These are phyloP conservation scores for Ericerus pela DNA, from an alignment of 1,140 invertebrate genomes.

Conservation along the genomic window DNA sequence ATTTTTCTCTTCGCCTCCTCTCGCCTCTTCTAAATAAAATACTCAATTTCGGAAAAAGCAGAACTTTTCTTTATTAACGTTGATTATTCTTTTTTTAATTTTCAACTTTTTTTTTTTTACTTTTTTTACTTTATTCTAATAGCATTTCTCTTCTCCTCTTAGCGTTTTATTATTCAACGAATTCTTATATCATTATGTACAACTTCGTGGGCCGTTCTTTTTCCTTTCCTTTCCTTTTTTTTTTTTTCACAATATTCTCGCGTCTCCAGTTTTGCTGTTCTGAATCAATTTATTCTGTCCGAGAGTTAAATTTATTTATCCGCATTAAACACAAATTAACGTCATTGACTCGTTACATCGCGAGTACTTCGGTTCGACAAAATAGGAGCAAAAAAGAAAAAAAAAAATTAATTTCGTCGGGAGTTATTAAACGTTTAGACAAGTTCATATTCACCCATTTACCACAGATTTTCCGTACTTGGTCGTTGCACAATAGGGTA, in stretches of 20 bases:
- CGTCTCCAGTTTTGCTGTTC: not conserved
- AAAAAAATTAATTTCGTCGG: too few species aligned
- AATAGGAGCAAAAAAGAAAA: too few species aligned
- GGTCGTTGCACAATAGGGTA: too few species aligned
- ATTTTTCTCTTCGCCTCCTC: not conserved
- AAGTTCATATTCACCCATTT: too few species aligned
- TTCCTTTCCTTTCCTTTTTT: not conserved
- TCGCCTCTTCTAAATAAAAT: not conserved
- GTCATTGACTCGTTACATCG: too few species aligned
- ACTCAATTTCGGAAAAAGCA: too few species aligned
- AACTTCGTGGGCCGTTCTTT: not conserved
- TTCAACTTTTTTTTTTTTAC: not conserved
- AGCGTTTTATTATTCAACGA: not conserved
- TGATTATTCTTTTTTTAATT: not conserved
- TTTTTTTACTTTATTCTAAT: not conserved
- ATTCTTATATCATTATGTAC: constrained; percentile 7
- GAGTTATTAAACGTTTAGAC: too few species aligned
- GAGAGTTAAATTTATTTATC: constrained; percentile 7
- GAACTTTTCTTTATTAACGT: constrained; percentile 10
- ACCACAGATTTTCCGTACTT: too few species aligned
- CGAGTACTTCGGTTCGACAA: too few species aligned
- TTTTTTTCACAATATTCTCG: too few species aligned
- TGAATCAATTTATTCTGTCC: constrained; percentile 9
- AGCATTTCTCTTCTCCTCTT: not conserved
- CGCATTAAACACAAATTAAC: too few species aligned